phyloP scores from a whole-genome alignment of 2,113 vertebrate genomes.

The Paracanthobrama guichenoti region DNA sequence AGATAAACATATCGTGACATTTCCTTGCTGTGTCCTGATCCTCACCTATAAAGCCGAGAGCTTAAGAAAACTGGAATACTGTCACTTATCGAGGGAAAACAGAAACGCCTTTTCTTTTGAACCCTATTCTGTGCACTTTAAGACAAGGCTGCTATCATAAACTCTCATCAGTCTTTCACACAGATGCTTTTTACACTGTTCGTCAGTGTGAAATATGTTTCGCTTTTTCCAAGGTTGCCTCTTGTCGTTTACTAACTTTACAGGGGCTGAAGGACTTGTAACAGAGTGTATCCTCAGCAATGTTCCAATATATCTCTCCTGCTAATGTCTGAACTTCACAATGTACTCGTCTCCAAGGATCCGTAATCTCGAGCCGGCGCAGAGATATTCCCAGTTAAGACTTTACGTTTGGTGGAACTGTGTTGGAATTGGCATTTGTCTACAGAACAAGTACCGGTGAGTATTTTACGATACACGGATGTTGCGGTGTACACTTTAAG shows the following conservation, averaged over 20 bases:
- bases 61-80: not conserved
- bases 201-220: not conserved
- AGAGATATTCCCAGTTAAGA: not conserved
- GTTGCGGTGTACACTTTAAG: not conserved
- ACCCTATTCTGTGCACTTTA: not conserved
- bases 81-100: conserved; percentile 39
- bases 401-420: not conserved
- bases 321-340: not conserved
- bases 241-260: not conserved
- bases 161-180: conserved; percentile 16
- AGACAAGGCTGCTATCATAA: conserved; percentile 32
- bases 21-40: conserved; percentile 12
- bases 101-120: conserved; percentile 35
- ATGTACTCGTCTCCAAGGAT: not conserved
- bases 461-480: not conserved
- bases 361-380: not conserved
- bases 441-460: conserved; percentile 13
- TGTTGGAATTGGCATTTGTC: conserved; percentile 3
- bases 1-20: conserved; percentile 9
- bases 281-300: not conserved
- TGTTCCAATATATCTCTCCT: conserved; percentile 8
- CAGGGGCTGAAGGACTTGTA: not conserved
- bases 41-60: not conserved
- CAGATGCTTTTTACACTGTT: not conserved
- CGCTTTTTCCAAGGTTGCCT: conserved; percentile 13